Evolutionary conservation across 1,140 invertebrate species (phyloP).

Genomic region (Brachionus angularis): DNA sequence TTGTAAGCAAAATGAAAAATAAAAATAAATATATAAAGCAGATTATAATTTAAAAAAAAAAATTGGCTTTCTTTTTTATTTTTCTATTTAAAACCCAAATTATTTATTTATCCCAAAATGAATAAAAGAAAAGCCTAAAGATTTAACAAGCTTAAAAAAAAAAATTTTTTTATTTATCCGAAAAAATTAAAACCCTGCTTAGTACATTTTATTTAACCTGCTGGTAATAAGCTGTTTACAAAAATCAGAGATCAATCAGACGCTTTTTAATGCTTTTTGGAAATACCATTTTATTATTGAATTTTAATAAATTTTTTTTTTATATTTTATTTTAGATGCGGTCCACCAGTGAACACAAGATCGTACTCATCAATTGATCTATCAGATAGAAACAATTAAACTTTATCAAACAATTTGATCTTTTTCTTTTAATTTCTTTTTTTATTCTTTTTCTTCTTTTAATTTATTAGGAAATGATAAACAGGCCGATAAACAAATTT

Average conservation of each 20-base stretch:
- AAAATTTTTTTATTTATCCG: too few relatives aligned
- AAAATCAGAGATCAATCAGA: too few relatives aligned
- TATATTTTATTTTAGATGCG: constrained; percentile 18
- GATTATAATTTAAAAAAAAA: constrained; percentile 2
- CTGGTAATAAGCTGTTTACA: too few relatives aligned
- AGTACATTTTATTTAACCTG: too few relatives aligned
- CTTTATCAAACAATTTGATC: too few relatives aligned
- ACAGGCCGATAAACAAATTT: too few relatives aligned
- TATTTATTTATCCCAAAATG: neutral
- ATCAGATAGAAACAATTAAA: constrained; percentile 37
- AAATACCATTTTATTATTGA: constrained; percentile 17
- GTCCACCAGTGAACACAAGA: neutral
- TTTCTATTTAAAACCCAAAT: neutral
- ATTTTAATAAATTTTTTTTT: neutral
- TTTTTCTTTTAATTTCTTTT: too few relatives aligned
- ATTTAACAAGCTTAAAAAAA: too few relatives aligned
- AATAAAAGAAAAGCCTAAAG: too few relatives aligned
- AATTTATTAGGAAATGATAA: too few relatives aligned
- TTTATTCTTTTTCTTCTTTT: too few relatives aligned
- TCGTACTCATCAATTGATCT: constrained; percentile 15
- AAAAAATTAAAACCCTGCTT: too few relatives aligned
- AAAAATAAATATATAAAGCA: neutral
- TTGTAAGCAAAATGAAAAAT: constrained; percentile 18
- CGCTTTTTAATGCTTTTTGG: neutral
- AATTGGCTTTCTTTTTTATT: neutral